phyloP scores from a whole-genome alignment of 53 echinoderm and acorn worm species.

The Echinarachnius parma region DNA sequence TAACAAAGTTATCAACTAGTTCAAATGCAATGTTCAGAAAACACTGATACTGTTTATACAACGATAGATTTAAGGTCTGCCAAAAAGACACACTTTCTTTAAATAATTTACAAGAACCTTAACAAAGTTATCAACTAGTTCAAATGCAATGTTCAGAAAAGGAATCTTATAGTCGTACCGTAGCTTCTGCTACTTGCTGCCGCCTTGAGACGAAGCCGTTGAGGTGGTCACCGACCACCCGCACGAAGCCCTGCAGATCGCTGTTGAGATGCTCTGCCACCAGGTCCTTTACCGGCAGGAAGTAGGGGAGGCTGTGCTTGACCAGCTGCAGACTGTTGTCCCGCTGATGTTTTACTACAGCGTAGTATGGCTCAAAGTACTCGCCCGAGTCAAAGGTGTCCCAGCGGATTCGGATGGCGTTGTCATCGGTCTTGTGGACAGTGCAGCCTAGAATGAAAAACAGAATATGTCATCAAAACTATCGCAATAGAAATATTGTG shows the following conservation, averaged over 20 bases:
- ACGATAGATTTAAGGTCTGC: no score
- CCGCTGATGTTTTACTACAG: constrained; percentile 55
- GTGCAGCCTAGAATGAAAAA: constrained; percentile 8
- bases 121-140: no score
- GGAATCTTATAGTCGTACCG: no score
- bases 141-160: no score
- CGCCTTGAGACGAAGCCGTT: constrained; percentile 74
- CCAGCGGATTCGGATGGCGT: constrained; percentile 74
- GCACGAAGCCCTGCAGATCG: constrained; percentile 60
- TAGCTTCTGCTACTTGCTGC: constrained; percentile 54
- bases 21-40: no score
- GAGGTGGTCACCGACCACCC: constrained; percentile 57
- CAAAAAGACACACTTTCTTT: no score
- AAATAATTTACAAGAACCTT: no score
- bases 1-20: no score
- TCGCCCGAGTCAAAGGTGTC: constrained; percentile 80
- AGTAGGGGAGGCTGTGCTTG: constrained; percentile 76
- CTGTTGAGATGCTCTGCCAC: constrained; percentile 50
- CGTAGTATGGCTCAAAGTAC: constrained; percentile 84
- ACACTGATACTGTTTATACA: no score
- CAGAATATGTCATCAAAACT: not conserved
- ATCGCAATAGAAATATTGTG: no score
- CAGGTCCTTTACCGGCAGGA: constrained; percentile 65
- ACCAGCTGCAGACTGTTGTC: constrained; percentile 27
- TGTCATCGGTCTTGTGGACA: constrained; percentile 38